Percentiles rank a stretch among this genome's conserved stretches.
Evolutionary conservation across 2,888 invertebrate genomes (phyloP).

Genomic region (Melikaiella ostensackeni): DNA sequence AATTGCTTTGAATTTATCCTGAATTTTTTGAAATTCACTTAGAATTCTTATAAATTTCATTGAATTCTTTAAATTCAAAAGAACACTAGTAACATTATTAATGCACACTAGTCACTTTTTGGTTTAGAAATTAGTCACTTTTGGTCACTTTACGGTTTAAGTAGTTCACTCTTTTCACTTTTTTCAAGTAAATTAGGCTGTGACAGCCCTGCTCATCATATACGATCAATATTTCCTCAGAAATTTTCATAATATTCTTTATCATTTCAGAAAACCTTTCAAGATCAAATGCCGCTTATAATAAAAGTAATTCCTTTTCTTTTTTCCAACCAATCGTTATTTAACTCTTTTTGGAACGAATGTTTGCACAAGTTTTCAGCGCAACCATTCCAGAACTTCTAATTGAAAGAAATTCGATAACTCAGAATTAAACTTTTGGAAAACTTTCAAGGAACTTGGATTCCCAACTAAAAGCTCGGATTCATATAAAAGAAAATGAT

Average conservation of each 20-base stretch:
- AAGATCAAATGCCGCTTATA: too few species aligned
- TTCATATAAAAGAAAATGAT: neutral
- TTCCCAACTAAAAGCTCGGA: neutral
- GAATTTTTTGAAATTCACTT: too few species aligned
- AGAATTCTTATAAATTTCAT: too few species aligned
- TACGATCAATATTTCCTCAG: neutral
- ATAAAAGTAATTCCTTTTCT: neutral
- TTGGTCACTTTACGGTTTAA: too few species aligned
- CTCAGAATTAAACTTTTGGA: constrained; percentile 5
- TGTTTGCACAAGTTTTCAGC: neutral
- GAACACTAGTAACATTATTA: too few species aligned
- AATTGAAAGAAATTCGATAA: constrained; percentile 32
- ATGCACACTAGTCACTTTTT: too few species aligned
- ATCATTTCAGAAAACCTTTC: neutral
- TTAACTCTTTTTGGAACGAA: neutral
- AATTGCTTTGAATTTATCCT: too few species aligned
- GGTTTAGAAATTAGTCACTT: too few species aligned
- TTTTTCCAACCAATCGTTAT: too few species aligned
- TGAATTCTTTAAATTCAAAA: too few species aligned
- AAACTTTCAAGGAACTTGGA: constrained; percentile 17
- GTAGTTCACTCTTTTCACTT: too few species aligned
- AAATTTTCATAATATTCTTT: neutral
- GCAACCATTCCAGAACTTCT: neutral
- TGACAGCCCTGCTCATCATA: neutral
- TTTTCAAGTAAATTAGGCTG: too few species aligned